Percentiles rank a stretch among this genome's conserved stretches.
Conservation (phyloP, 2,113 vertebrate species). For the Larimichthys polyactis region DNA sequence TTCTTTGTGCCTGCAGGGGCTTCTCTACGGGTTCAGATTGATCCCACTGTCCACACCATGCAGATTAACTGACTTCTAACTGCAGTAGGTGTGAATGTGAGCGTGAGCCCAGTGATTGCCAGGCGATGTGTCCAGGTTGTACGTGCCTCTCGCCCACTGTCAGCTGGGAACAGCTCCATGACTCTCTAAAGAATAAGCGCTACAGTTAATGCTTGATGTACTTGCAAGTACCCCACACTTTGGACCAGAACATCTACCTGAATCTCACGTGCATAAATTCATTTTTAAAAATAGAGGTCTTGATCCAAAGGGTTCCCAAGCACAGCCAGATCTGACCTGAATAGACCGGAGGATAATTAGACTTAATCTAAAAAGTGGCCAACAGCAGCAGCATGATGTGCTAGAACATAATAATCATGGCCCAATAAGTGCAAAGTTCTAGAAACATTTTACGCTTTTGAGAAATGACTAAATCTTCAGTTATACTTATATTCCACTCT, state of each 20-base stretch:
- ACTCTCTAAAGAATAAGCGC: not conserved
- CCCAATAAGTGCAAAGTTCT: not conserved
- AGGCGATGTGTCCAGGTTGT: not conserved
- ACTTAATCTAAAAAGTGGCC: not conserved
- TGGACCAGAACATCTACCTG: not conserved
- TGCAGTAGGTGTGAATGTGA: not conserved
- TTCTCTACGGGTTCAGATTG: too few relatives aligned
- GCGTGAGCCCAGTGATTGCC: not conserved
- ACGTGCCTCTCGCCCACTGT: not conserved
- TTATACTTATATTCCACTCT: not conserved
- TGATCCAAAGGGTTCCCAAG: not conserved
- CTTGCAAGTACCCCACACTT: not conserved
- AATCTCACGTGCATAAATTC: not conserved
- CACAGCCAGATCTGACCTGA: not conserved
- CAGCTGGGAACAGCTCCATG: too few relatives aligned
- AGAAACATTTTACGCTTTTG: not conserved
- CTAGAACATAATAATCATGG: not conserved
- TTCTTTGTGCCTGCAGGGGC: too few relatives aligned
- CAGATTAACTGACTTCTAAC: too few relatives aligned
- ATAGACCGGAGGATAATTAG: not conserved
- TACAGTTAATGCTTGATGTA: not conserved
- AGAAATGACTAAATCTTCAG: not conserved
- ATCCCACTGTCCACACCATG: too few relatives aligned
- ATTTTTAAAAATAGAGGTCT: not conserved
- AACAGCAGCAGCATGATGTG: not conserved